Conservation (phyloP, 2,888 invertebrate species). For the Pristionchus japonicus region DNA sequence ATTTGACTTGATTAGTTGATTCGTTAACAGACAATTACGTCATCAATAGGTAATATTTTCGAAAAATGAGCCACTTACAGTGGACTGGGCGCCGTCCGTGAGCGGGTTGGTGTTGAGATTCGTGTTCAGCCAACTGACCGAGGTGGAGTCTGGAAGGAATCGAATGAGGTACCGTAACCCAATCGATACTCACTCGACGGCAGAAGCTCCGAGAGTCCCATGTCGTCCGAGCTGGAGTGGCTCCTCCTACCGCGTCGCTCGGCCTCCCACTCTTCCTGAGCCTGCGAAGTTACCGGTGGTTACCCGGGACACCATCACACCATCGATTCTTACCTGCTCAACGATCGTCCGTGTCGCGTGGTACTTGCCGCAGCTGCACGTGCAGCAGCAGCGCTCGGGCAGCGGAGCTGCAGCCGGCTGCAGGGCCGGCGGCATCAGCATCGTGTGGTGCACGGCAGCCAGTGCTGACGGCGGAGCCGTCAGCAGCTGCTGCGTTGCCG, state of each 20-base stretch:
- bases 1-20: background rate
- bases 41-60: background rate
- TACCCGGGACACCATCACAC: background rate
- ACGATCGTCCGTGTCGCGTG: constrained; percentile 68
- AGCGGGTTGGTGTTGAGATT: constrained; percentile 42
- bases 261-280: constrained; percentile 41
- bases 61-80: no score
- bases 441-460: constrained; percentile 35
- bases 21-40: background rate
- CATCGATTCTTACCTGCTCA: constrained; percentile 59
- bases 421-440: background rate
- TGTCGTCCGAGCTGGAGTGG: background rate
- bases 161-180: background rate
- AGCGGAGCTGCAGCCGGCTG: background rate
- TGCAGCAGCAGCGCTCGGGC: constrained; percentile 55
- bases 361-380: constrained; percentile 68
- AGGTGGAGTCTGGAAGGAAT: background rate
- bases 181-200: constrained; percentile 50
- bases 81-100: background rate
- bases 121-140: constrained; percentile 59
- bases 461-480: constrained; percentile 31
- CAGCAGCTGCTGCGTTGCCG: background rate
- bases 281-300: background rate
- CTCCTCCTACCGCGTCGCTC: background rate
- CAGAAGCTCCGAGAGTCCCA: constrained; percentile 51